phyloP scores from a whole-genome alignment of 2,797 vertebrate genomes.

The Natrix natrix region DNA sequence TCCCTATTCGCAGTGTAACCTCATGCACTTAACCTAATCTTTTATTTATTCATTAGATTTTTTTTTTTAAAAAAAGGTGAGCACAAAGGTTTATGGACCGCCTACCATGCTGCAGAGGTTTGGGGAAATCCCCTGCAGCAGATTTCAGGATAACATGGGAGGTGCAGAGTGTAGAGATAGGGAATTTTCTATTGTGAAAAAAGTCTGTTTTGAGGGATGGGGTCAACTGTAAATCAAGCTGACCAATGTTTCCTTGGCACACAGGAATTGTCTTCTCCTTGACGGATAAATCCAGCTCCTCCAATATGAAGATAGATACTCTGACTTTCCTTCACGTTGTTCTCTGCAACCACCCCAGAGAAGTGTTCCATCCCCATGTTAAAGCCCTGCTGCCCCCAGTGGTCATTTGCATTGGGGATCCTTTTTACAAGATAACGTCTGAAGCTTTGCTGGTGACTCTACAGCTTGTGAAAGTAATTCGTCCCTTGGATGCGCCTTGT shows the following conservation, averaged over 20 bases:
- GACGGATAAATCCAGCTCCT: constrained; percentile 85
- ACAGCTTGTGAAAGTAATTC: constrained; percentile 85
- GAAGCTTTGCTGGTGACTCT: constrained; percentile 90
- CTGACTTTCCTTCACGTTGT: constrained; percentile 86
- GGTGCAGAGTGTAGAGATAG: neutral
- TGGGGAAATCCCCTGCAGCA: neutral
- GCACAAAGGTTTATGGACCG: neutral
- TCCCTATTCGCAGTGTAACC: neutral
- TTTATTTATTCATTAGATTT: neutral
- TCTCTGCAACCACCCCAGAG: constrained; percentile 82
- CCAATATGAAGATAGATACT: constrained; percentile 90
- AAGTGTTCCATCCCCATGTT: constrained; percentile 86
- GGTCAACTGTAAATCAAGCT: neutral
- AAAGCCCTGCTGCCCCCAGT: constrained; percentile 81
- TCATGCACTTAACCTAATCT: neutral
- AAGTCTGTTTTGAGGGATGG: neutral
- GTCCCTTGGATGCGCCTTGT: constrained; percentile 74
- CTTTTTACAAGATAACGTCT: constrained; percentile 91
- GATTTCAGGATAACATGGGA: neutral
- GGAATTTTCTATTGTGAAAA: neutral
- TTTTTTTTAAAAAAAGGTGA: neutral
- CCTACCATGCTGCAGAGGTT: neutral
- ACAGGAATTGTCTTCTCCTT: constrained; percentile 90
- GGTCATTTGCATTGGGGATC: constrained; percentile 84
- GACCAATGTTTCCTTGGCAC: constrained; percentile 5